Percentiles rank a stretch among this genome's conserved stretches.
These are phyloP conservation scores for Stegodyphus dumicola DNA, from an alignment of 1,140 invertebrate species.

Conservation along the genomic window DNA sequence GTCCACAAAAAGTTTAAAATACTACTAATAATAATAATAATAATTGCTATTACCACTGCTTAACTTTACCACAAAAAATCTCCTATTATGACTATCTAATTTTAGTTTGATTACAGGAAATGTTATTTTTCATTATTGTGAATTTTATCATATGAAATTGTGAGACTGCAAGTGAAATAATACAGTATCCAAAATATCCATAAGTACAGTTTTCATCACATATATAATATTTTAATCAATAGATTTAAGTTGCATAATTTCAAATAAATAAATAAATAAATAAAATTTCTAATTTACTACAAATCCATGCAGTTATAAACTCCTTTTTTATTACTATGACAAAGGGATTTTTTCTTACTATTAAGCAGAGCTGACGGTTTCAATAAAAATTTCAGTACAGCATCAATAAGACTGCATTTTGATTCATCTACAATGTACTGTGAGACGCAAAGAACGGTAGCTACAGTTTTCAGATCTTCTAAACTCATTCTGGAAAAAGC, in stretches of 20 bases:
- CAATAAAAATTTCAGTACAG: constrained; percentile 41
- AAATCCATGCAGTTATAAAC: neutral
- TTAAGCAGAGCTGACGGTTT: constrained; percentile 46
- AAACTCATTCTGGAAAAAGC: constrained; percentile 18
- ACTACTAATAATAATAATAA: too few species aligned
- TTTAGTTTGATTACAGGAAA: too few species aligned
- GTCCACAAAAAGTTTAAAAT: too few species aligned
- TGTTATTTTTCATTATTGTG: too few species aligned
- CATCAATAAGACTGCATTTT: constrained; percentile 35
- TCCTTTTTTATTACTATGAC: neutral
- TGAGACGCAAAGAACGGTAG: constrained; percentile 46
- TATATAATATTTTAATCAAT: too few species aligned
- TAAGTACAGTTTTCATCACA: too few species aligned
- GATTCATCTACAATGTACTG: constrained; percentile 49
- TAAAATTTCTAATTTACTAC: neutral
- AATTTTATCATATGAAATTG: too few species aligned
- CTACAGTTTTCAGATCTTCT: constrained; percentile 42
- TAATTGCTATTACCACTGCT: too few species aligned
- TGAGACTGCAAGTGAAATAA: too few species aligned
- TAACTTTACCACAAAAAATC: too few species aligned
- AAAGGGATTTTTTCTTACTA: constrained; percentile 22
- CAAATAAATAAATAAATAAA: neutral
- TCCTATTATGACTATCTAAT: too few species aligned
- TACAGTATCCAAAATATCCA: too few species aligned
- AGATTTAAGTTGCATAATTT: neutral